phyloP scores from a whole-genome alignment of 2,113 vertebrate species.

The Salminus brasiliensis region DNA sequence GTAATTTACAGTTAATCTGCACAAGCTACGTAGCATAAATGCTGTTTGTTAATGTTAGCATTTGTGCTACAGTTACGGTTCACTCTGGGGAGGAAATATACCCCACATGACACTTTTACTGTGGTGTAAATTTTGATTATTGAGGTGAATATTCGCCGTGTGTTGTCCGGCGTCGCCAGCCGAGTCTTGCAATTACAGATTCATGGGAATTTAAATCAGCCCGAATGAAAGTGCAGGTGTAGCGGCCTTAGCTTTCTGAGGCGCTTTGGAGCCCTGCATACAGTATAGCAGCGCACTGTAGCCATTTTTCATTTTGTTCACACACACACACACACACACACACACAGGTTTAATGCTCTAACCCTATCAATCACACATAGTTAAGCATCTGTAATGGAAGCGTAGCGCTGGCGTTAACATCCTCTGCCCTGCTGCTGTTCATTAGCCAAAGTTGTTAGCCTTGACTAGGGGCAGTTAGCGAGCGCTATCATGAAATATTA shows the following conservation, averaged over 20 bases:
- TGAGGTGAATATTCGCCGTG: background rate
- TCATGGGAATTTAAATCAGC: background rate
- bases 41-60: background rate
- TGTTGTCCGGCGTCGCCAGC: background rate
- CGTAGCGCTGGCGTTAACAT: constrained; percentile 21
- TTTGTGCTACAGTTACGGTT: background rate
- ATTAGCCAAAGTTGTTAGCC: constrained; percentile 34
- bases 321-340: too few species aligned
- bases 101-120: background rate
- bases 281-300: background rate
- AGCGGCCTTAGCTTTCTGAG: background rate
- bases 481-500: constrained; percentile 28
- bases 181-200: background rate
- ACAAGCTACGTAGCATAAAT: background rate
- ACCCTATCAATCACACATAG: constrained; percentile 18
- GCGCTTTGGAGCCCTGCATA: background rate
- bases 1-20: background rate
- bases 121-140: background rate
- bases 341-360: background rate
- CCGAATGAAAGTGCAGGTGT: background rate
- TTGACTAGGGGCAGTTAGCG: constrained; percentile 8
- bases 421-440: constrained; percentile 31
- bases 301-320: background rate
- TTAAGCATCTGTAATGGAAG: constrained; percentile 36
- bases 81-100: background rate